Conservation (phyloP, 2,888 invertebrate genomes). For the Rhabditoides inermis region DNA sequence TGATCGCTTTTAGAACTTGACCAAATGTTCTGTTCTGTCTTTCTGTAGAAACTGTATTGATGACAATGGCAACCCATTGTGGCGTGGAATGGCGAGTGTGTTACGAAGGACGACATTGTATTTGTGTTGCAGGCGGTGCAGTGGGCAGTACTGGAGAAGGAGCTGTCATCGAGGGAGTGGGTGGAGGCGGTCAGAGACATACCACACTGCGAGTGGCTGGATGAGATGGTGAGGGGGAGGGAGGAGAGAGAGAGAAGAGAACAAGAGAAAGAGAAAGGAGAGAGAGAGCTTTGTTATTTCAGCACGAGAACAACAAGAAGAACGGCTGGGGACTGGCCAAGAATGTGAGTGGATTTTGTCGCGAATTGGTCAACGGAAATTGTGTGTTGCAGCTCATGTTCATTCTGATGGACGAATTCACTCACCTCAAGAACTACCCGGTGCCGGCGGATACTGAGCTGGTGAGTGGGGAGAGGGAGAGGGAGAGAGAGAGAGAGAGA, state of each 20-base stretch:
- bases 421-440: slow-evolving; percentile 85
- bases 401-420: slow-evolving; percentile 97
- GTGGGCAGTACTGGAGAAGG: slow-evolving; percentile 15
- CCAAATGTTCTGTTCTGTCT: too few species aligned
- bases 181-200: slow-evolving; percentile 19
- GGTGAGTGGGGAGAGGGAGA: too few species aligned
- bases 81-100: too few species aligned
- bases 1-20: too few species aligned
- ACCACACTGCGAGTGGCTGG: slow-evolving; percentile 24
- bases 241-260: not conserved
- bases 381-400: slow-evolving; percentile 65
- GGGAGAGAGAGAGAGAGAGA: too few species aligned
- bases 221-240: slow-evolving; percentile 10
- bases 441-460: slow-evolving; percentile 74
- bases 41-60: too few species aligned
- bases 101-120: too few species aligned
- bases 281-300: not conserved
- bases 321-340: slow-evolving; percentile 15
- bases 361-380: too few species aligned
- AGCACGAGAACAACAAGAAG: slow-evolving; percentile 13
- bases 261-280: too few species aligned
- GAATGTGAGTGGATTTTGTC: too few species aligned
- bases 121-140: slow-evolving; percentile 16
- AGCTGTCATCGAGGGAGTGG: slow-evolving; percentile 19
- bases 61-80: too few species aligned